A percentile compares a stretch with the other conserved stretches of the same genome.
Evolutionary conservation across 2,113 vertebrate genomes (phyloP).

Genomic region (Pseudorasbora parva): DNA sequence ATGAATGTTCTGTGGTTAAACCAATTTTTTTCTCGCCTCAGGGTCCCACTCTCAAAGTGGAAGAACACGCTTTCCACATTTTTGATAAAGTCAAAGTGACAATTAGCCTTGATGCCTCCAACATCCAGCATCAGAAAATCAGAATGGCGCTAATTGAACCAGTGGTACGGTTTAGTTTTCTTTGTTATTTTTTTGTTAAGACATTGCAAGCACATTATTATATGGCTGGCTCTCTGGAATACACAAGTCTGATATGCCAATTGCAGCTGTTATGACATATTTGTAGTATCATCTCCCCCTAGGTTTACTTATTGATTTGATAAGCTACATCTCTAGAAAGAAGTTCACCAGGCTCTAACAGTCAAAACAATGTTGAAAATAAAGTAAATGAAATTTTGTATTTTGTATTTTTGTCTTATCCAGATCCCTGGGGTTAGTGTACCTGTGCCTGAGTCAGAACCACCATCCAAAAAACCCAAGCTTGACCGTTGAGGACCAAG

Average conservation of each 20-base stretch:
- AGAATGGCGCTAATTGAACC: conserved; percentile 91
- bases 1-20: neutral
- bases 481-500: conserved; percentile 70
- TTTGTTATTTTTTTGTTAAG: neutral
- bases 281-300: neutral
- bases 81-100: conserved; percentile 96
- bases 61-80: conserved; percentile 83
- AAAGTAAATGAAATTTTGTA: neutral
- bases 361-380: neutral
- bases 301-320: neutral
- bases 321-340: neutral
- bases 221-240: neutral
- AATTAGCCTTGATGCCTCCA: conserved; percentile 89
- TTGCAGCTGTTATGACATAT: neutral
- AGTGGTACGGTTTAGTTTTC: conserved; percentile 79
- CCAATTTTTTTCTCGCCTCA: conserved; percentile 55
- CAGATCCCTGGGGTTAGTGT: conserved; percentile 83
- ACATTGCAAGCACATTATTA: neutral
- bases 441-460: conserved; percentile 70
- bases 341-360: neutral
- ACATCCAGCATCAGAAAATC: conserved; percentile 98
- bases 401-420: conserved; percentile 54
- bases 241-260: neutral
- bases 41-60: conserved; percentile 85
- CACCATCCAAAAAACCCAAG: conserved; percentile 85